These are phyloP conservation scores for Scatophagus argus DNA, from an alignment of 2,113 vertebrate genomes.

Conservation along the genomic window DNA sequence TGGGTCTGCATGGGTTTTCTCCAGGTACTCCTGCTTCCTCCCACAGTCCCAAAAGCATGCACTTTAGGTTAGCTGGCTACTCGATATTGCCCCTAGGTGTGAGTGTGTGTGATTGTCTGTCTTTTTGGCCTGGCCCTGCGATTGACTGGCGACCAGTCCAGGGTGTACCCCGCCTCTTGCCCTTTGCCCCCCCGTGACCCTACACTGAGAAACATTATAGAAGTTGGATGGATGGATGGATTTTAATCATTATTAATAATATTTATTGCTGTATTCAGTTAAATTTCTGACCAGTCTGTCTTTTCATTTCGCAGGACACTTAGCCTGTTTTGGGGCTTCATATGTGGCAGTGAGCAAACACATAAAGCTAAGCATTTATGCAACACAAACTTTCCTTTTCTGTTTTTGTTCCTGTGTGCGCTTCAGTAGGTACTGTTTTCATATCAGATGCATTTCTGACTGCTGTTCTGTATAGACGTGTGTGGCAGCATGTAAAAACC, in stretches of 20 bases:
- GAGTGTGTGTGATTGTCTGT: too few species aligned
- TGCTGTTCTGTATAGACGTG: background rate
- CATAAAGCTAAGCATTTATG: background rate
- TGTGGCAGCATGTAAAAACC: constrained; percentile 4
- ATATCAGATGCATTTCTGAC: background rate
- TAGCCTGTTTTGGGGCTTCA: background rate
- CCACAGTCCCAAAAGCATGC: too few species aligned
- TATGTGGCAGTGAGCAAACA: background rate
- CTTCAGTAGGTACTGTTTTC: background rate
- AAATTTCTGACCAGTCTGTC: background rate
- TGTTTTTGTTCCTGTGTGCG: background rate
- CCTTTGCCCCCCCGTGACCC: too few species aligned
- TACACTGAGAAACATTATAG: too few species aligned
- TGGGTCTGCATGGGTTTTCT: too few species aligned
- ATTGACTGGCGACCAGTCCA: too few species aligned
- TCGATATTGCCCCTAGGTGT: too few species aligned
- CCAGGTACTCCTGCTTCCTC: too few species aligned
- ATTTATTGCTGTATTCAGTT: background rate
- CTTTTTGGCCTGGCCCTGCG: too few species aligned
- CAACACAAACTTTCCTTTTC: background rate
- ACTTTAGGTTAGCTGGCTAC: too few species aligned
- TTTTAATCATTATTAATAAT: background rate
- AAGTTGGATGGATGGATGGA: too few species aligned
- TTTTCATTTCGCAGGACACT: background rate
- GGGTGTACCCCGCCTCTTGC: too few species aligned